Evolutionary conservation across 1,140 invertebrate genomes (phyloP).

Genomic region (Steinernema feltiae): DNA sequence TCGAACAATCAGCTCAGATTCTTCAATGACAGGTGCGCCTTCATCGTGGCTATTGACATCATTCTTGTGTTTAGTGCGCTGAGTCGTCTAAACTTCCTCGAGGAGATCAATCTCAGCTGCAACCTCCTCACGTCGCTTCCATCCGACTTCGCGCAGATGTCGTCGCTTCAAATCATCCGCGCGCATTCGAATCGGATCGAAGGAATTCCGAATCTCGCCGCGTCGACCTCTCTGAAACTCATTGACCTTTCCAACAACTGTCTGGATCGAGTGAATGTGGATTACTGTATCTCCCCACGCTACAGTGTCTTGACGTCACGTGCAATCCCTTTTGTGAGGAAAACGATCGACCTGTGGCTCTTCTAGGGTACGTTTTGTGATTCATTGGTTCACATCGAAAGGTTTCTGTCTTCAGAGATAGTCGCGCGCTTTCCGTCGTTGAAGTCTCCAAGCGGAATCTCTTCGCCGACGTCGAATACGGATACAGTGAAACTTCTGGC

Average conservation of each 20-base stretch:
- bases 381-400: too few relatives aligned
- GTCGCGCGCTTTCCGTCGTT: slow-evolving; percentile 17
- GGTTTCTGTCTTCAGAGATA: neutral
- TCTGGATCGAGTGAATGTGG: slow-evolving; percentile 1
- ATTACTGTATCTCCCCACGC: slow-evolving; percentile 20
- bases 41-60: neutral
- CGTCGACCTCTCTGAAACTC: neutral
- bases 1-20: slow-evolving; percentile 22
- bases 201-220: slow-evolving; percentile 18
- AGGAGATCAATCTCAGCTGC: slow-evolving; percentile 29
- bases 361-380: neutral
- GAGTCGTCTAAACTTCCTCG: slow-evolving; percentile 14
- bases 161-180: slow-evolving; percentile 19
- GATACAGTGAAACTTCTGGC: slow-evolving; percentile 24
- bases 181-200: slow-evolving; percentile 28
- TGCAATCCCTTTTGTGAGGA: slow-evolving; percentile 27
- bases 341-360: neutral
- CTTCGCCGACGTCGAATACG: slow-evolving; percentile 16
- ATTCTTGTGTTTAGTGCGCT: slow-evolving; percentile 15
- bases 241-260: slow-evolving; percentile 29
- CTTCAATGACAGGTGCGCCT: slow-evolving; percentile 24
- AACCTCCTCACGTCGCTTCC: slow-evolving; percentile 19
- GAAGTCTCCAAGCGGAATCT: slow-evolving; percentile 15
- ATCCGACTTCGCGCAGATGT: slow-evolving; percentile 17
- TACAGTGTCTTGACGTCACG: slow-evolving; percentile 25